Percentiles rank a stretch among this genome's conserved stretches.
Conservation (phyloP, 2,888 invertebrate genomes). For the Coecobrya sp. region DNA sequence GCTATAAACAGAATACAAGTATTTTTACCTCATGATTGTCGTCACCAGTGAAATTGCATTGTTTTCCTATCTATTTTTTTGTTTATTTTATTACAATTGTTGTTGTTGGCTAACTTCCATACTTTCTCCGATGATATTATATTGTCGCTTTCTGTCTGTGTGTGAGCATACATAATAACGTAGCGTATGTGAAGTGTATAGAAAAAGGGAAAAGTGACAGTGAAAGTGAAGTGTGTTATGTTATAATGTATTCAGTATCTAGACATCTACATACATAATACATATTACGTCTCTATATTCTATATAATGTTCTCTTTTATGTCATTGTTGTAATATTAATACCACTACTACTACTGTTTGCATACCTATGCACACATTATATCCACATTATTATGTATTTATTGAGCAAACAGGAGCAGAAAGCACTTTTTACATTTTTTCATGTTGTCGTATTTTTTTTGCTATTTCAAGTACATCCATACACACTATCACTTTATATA, state of each 20-base stretch:
- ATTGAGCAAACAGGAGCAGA: neutral
- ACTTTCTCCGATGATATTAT: neutral
- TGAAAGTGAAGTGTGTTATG: constrained; percentile 54
- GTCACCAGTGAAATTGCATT: constrained; percentile 22
- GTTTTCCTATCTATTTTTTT: neutral
- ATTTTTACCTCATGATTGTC: constrained; percentile 8
- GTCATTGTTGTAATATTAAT: neutral
- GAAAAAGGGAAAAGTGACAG: constrained; percentile 28
- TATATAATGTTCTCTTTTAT: constrained; percentile 5
- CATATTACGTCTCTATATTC: neutral
- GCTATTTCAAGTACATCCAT: neutral
- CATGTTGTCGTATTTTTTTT: constrained; percentile 23
- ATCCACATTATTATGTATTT: constrained; percentile 2
- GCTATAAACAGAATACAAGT: neutral
- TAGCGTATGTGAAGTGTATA: neutral
- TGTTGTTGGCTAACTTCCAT: constrained; percentile 53
- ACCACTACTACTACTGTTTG: constrained; percentile 9
- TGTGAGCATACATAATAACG: neutral
- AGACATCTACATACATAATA: neutral
- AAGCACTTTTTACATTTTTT: constrained; percentile 55
- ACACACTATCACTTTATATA: neutral
- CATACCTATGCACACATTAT: neutral
- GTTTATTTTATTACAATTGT: neutral
- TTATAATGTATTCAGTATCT: too few species aligned
- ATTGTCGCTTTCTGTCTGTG: constrained; percentile 36